Base-by-base conservation (phyloP, 2,888 invertebrate species). In the Tipula confusa region DNA sequence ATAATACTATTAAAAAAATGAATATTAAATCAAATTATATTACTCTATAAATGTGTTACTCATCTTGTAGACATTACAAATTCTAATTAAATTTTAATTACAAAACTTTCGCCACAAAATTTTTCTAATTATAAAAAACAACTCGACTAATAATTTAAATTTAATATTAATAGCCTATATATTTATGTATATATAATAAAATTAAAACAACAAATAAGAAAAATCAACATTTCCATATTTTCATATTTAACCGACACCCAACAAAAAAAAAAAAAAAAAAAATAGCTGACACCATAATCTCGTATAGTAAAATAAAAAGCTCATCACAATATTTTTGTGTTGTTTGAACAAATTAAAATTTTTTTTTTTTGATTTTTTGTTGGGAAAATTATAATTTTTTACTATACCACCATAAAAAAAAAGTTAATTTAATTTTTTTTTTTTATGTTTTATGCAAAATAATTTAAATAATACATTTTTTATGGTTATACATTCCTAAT, bases 81-180 rank as follows among this genome's bases (percentile, higher is more conserved):
- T 64, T 24, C 64, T 24, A 64, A 64, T 64, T 64, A 64, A 64
- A 64, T 64, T 64, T 64, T 64, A 64, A 64, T 64, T 64, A 64
- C 7, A 64, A 64, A 64, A 64, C 2, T 64, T 64, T 64, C 1
- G 7, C 64, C 6, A 24, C 24, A 64, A 24, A 24, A 64, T 64
- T 24, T 43, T 43, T 64, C 18, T 64, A 64, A 64, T 64, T 64
- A 24, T 64, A 64, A 64, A 64, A 64, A 24, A n/a, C n/a, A n/a
- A 24, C 24, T 18, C 2, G 9, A 11, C 64, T 64, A 24, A 64
- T 24, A 64, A 64, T 64, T n/a, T n/a, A 64, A 64, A 64, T 64
- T 64, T 24, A 24, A 24, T 64, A 64, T 64, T 64, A 64, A 64
- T 64, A 64, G 64, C 24, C 24, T 64, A 64, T n/a, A n/a, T n/a